These are phyloP conservation scores for Agriopis aurantiaria DNA, from an alignment of 2,888 invertebrate species.

Conservation along the genomic window DNA sequence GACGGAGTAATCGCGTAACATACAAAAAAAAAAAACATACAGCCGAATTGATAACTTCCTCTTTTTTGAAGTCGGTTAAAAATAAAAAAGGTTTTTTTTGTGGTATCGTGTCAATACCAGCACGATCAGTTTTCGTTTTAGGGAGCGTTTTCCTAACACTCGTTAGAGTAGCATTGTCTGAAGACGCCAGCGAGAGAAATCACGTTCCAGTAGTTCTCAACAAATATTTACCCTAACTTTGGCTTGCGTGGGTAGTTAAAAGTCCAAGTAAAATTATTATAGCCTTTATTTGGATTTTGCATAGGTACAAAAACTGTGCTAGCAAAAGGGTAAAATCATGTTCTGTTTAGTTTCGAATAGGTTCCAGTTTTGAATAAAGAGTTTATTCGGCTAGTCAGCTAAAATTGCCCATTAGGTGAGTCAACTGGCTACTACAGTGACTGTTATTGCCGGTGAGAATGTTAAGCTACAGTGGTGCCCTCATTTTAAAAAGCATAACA, in stretches of 20 bases:
- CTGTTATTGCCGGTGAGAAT: background rate
- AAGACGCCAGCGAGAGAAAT: constrained; percentile 10
- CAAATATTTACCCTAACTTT: constrained; percentile 23
- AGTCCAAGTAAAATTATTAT: constrained; percentile 22
- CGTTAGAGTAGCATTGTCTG: background rate
- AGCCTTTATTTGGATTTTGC: constrained; percentile 14
- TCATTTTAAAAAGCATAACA: too few relatives aligned
- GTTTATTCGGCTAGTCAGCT: background rate
- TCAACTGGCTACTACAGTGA: constrained; percentile 4
- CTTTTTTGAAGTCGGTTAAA: too few relatives aligned
- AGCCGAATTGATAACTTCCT: too few relatives aligned
- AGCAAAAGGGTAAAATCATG: constrained; percentile 8
- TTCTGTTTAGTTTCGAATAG: constrained; percentile 1
- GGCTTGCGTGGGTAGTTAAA: constrained; percentile 21
- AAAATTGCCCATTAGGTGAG: constrained; percentile 8
- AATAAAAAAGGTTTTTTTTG: too few relatives aligned
- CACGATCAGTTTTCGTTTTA: too few relatives aligned
- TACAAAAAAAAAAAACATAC: too few relatives aligned
- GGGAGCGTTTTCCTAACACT: too few relatives aligned
- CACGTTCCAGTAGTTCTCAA: constrained; percentile 11
- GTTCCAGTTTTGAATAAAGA: constrained; percentile 10
- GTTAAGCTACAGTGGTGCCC: background rate
- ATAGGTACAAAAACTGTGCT: constrained; percentile 15
- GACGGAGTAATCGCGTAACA: too few relatives aligned
- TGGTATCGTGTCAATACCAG: too few relatives aligned